phyloP scores from a whole-genome alignment of 1,140 invertebrate genomes.

The Thaumetopoea pityocampa region DNA sequence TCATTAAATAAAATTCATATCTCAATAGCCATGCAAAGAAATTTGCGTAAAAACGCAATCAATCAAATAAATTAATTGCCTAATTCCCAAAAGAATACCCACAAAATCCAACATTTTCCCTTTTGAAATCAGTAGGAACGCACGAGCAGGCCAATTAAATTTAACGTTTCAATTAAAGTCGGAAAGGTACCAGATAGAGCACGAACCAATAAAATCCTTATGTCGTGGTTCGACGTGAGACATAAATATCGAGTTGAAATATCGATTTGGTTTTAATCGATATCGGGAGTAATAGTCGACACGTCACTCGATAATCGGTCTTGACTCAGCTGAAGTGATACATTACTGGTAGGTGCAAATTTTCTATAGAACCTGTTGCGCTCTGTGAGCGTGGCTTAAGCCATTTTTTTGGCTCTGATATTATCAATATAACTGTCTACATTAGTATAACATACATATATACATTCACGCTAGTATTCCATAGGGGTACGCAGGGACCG shows the following conservation, averaged over 20 bases:
- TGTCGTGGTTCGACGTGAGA: slow-evolving; percentile 42
- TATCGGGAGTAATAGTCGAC: slow-evolving; percentile 35
- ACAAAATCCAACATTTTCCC: slow-evolving; percentile 19
- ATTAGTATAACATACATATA: no score
- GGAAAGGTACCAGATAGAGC: slow-evolving; percentile 38
- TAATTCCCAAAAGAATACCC: slow-evolving; percentile 26
- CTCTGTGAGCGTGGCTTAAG: slow-evolving; percentile 39
- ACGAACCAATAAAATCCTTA: slow-evolving; percentile 47
- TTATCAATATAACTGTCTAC: background rate
- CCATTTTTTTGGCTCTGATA: slow-evolving; percentile 29
- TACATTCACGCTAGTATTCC: no score
- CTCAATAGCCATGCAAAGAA: slow-evolving; percentile 1
- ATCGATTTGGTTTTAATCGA: slow-evolving; percentile 41
- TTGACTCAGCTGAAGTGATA: slow-evolving; percentile 39
- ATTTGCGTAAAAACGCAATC: slow-evolving; percentile 5
- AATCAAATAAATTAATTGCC: slow-evolving; percentile 9
- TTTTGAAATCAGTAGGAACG: slow-evolving; percentile 19
- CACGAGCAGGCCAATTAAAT: slow-evolving; percentile 36
- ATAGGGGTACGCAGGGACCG: no score
- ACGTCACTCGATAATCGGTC: slow-evolving; percentile 36
- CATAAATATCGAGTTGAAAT: slow-evolving; percentile 52
- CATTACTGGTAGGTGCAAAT: slow-evolving; percentile 55
- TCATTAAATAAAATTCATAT: no score
- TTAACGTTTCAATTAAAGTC: slow-evolving; percentile 61
- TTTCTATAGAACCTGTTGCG: slow-evolving; percentile 57